phyloP scores from a whole-genome alignment of 1,140 invertebrate genomes.

The Caenorhabditis latens region DNA sequence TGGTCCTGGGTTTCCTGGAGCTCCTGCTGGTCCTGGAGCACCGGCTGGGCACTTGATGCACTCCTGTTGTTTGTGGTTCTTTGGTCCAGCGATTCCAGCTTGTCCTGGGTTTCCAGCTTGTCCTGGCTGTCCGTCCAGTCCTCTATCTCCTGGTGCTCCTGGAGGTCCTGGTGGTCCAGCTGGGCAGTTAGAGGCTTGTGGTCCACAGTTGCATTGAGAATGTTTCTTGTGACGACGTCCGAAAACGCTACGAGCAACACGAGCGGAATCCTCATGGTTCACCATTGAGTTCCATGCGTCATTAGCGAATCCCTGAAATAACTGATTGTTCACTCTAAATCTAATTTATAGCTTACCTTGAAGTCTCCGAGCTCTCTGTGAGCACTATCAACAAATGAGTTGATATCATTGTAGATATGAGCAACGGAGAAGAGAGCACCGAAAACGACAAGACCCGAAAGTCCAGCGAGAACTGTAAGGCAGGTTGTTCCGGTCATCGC shows the following conservation, averaged over 20 bases:
- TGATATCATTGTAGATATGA: conserved; percentile 56
- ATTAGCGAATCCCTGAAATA: conserved; percentile 59
- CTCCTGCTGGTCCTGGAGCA: conserved; percentile 70
- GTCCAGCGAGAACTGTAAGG: conserved; percentile 17
- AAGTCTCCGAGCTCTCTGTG: conserved; percentile 51
- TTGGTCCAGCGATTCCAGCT: conserved; percentile 66
- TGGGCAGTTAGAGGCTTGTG: conserved; percentile 60
- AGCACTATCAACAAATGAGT: conserved; percentile 47
- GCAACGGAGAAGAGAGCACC: conserved; percentile 28
- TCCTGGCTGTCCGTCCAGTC: conserved; percentile 71
- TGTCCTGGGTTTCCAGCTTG: conserved; percentile 70
- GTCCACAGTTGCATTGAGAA: conserved; percentile 62
- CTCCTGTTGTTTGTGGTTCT: conserved; percentile 36
- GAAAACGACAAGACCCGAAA: conserved; percentile 44
- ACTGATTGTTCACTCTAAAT: background rate
- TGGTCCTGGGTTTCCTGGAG: conserved; percentile 70
- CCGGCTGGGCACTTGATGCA: conserved; percentile 67
- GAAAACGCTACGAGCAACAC: conserved; percentile 49
- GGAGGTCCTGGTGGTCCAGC: conserved; percentile 71
- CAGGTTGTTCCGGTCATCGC: conserved; percentile 41
- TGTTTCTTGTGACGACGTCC: conserved; percentile 55
- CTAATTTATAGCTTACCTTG: conserved; percentile 1
- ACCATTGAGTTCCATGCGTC: conserved; percentile 63
- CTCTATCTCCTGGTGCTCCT: conserved; percentile 70
- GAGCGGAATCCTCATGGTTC: conserved; percentile 10